Evolutionary conservation across 2,797 vertebrate species (phyloP).

Genomic region (Silurus aristotelis): DNA sequence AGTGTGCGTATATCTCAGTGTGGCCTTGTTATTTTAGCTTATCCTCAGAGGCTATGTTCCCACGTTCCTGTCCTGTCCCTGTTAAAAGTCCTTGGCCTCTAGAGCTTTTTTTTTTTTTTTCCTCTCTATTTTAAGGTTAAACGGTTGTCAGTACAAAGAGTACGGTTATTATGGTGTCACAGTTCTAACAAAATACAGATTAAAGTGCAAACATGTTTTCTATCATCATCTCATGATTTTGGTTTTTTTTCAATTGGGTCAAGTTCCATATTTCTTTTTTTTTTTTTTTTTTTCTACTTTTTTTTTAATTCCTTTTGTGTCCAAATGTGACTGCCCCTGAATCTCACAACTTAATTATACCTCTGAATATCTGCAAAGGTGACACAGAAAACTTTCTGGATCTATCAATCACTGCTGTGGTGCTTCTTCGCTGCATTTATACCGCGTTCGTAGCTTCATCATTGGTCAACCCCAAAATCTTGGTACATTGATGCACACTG

Average conservation of each 20-base stretch:
- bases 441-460: not conserved
- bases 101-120: not conserved
- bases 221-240: not conserved
- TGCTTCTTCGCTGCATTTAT: not conserved
- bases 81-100: constrained; percentile 21
- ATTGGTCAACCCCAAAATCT: not conserved
- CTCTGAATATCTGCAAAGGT: not conserved
- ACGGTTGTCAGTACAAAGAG: not conserved
- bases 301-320: not conserved
- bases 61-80: constrained; percentile 23
- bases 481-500: not conserved
- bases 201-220: not conserved
- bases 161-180: not conserved
- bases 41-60: constrained; percentile 14
- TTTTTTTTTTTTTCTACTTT: too few species aligned
- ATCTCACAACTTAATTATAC: not conserved
- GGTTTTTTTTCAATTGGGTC: not conserved
- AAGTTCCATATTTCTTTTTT: not conserved
- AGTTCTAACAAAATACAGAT: not conserved
- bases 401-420: not conserved
- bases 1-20: constrained; percentile 28
- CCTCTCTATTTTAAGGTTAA: not conserved
- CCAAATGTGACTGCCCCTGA: not conserved
- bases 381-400: not conserved
- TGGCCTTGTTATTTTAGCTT: constrained; percentile 22